Conservation (phyloP, 2,113 vertebrate genomes). For the Centropristis striata region DNA sequence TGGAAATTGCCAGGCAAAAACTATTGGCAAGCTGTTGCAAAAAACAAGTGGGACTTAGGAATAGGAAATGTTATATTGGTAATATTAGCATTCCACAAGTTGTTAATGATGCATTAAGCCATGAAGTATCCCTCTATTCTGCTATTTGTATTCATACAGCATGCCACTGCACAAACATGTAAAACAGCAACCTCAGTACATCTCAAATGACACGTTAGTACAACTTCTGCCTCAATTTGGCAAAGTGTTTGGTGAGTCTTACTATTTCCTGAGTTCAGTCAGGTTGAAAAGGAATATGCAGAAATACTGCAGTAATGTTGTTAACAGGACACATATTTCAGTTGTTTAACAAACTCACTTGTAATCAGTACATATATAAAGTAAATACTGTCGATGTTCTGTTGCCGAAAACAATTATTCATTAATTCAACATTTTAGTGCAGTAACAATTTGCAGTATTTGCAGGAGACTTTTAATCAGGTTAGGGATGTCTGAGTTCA, state of each 20-base stretch:
- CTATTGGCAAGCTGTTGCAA: background rate
- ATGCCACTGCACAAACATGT: slow-evolving; percentile 1
- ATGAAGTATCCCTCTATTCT: background rate
- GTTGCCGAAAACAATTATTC: background rate
- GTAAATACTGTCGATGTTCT: background rate
- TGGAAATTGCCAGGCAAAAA: slow-evolving; percentile 21
- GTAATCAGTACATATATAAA: background rate
- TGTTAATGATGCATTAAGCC: slow-evolving; percentile 28
- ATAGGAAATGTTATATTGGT: slow-evolving; percentile 22
- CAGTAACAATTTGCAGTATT: background rate
- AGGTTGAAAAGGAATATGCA: background rate
- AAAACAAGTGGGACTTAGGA: slow-evolving; percentile 18
- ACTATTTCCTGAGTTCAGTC: background rate
- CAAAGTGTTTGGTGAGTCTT: background rate
- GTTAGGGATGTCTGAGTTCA: slow-evolving; percentile 8
- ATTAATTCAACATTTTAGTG: background rate
- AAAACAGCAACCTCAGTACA: background rate
- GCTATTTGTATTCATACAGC: slow-evolving; percentile 14
- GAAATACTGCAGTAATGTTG: background rate
- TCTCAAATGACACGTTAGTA: background rate
- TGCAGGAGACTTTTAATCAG: background rate
- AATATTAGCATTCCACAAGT: slow-evolving; percentile 39
- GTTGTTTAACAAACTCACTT: background rate
- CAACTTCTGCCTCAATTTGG: background rate
- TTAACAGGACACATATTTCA: background rate